Evolutionary conservation across 2,113 vertebrate species (phyloP).

Genomic region (cattle (Bos taurus)): DNA sequence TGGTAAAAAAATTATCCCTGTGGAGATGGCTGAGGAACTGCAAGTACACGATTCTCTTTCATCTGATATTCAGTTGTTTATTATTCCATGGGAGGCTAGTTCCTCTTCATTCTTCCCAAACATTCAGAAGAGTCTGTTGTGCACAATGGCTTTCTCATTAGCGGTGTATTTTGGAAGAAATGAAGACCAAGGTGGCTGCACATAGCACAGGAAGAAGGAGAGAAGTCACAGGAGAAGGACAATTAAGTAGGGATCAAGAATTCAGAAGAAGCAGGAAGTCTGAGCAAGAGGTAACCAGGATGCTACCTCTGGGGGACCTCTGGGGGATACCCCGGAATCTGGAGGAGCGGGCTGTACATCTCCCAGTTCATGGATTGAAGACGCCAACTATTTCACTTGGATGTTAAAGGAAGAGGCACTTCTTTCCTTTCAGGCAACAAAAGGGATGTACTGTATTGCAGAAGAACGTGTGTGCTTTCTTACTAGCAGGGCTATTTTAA

Average conservation of each 20-base stretch:
- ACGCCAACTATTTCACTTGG: not conserved
- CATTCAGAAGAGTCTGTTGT: not conserved
- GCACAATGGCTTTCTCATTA: not conserved
- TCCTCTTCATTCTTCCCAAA: not conserved
- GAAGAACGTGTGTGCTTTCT: not conserved
- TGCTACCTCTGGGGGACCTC: not conserved
- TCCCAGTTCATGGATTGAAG: not conserved
- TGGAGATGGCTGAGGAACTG: not conserved
- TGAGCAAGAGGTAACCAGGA: not conserved
- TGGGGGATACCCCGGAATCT: fast-evolving
- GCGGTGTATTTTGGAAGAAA: not conserved
- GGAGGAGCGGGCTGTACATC: fast-evolving
- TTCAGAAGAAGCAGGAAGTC: not conserved
- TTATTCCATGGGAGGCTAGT: not conserved
- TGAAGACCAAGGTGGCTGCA: not conserved
- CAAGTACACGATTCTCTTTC: not conserved
- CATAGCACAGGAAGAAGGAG: not conserved
- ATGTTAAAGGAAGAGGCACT: not conserved
- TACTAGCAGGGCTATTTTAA: not conserved
- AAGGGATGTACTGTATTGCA: fast-evolving
- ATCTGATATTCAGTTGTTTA: not conserved
- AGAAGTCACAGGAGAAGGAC: not conserved
- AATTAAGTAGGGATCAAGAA: not conserved
- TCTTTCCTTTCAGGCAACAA: not conserved
- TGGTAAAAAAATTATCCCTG: not conserved